These are phyloP conservation scores for Acestrorhynchus altus DNA, from an alignment of 2,797 vertebrate genomes.

Conservation along the genomic window DNA sequence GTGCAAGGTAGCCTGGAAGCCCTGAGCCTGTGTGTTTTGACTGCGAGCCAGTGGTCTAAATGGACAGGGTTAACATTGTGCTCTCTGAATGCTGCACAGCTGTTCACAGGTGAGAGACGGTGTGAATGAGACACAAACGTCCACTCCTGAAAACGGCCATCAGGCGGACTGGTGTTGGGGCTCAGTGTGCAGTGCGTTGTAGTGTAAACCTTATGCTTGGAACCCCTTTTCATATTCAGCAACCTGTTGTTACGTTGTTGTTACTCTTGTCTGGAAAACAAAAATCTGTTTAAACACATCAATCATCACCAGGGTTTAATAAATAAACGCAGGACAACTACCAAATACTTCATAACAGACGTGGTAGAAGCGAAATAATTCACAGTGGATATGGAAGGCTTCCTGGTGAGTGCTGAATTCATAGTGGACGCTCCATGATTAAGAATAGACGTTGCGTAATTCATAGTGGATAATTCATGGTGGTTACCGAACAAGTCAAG, in stretches of 20 bases:
- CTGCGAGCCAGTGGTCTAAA: constrained; percentile 44
- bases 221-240: not conserved
- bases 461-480: no score
- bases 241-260: not conserved
- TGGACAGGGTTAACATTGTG: constrained; percentile 22
- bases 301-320: no score
- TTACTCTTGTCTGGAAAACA: not conserved
- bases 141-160: not conserved
- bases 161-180: not conserved
- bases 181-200: not conserved
- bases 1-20: constrained; percentile 58
- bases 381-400: no score
- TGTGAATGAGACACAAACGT: constrained; percentile 1
- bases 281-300: not conserved
- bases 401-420: no score
- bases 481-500: no score
- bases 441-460: no score
- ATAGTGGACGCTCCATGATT: no score
- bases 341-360: no score
- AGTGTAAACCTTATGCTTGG: not conserved
- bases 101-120: constrained; percentile 45
- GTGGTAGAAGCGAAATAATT: no score
- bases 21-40: constrained; percentile 59
- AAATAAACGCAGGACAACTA: no score
- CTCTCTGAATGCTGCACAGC: constrained; percentile 11